Percentiles rank a stretch among this genome's conserved stretches.
These are phyloP conservation scores for Neomonachus schauinslandi DNA, from an alignment of 2,113 vertebrate species.

Conservation along the genomic window DNA sequence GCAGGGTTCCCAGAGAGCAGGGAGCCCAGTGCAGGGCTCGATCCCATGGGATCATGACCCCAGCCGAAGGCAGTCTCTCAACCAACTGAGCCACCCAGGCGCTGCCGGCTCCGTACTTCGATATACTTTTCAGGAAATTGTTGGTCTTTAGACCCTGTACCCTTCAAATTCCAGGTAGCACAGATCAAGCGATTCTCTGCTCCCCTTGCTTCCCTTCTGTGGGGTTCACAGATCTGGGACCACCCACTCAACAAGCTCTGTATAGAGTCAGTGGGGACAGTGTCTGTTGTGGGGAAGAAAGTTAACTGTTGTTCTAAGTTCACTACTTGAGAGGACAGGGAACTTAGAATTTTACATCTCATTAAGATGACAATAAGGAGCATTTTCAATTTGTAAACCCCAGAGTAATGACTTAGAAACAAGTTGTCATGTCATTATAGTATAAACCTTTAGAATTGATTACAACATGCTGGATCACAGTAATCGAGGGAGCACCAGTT, in stretches of 20 bases:
- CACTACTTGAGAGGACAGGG: neutral
- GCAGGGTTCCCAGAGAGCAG: no score
- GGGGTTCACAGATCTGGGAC: neutral
- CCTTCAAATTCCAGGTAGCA: neutral
- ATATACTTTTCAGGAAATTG: neutral
- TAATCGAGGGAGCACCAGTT: slow-evolving; percentile 74
- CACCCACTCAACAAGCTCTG: neutral
- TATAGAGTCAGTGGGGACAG: neutral
- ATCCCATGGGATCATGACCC: no score
- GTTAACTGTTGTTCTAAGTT: slow-evolving; percentile 17
- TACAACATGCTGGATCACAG: slow-evolving; percentile 23
- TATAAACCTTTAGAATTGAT: slow-evolving; percentile 80
- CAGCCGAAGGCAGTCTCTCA: no score
- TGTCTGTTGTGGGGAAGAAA: neutral
- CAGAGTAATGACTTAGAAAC: slow-evolving; percentile 74
- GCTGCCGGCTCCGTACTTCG: neutral
- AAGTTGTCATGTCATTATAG: slow-evolving; percentile 82
- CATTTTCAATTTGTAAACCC: slow-evolving; percentile 69
- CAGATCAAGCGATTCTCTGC: neutral
- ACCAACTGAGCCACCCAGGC: no score
- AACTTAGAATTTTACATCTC: slow-evolving; percentile 51
- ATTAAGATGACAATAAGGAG: slow-evolving; percentile 55
- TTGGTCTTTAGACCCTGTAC: neutral
- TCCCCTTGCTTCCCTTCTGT: neutral
- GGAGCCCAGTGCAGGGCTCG: no score